Percentiles rank a stretch among this genome's conserved stretches.
Conservation (phyloP, 1,140 invertebrate genomes). For the Pteromalus puparum region DNA sequence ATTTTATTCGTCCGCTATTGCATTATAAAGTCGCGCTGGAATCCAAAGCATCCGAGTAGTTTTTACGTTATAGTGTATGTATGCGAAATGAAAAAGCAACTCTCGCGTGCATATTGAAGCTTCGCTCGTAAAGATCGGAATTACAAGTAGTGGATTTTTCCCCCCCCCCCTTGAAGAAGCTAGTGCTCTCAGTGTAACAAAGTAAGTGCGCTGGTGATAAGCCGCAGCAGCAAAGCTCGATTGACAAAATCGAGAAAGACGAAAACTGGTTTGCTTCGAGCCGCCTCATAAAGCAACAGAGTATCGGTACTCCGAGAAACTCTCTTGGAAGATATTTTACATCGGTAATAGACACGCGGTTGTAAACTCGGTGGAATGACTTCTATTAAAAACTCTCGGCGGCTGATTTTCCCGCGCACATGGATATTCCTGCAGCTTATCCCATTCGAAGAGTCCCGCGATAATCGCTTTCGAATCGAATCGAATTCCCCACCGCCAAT, state of each 20-base stretch:
- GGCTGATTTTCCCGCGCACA: neutral
- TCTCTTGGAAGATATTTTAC: neutral
- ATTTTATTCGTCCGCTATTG: conserved; percentile 31
- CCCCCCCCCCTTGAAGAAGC: too few species aligned
- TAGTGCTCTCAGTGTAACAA: too few species aligned
- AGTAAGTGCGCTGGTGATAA: conserved; percentile 9
- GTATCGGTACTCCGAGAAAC: neutral
- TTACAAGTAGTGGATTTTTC: neutral
- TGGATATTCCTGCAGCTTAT: neutral
- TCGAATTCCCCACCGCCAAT: conserved; percentile 41
- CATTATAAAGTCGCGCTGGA: conserved; percentile 41
- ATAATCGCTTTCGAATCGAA: conserved; percentile 30
- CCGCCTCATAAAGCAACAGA: neutral
- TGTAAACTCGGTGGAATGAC: neutral
- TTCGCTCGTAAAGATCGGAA: conserved; percentile 12
- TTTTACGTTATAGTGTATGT: too few species aligned
- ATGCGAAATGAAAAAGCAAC: neutral
- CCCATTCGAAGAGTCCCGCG: too few species aligned
- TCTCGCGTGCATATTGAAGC: neutral
- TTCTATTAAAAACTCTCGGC: neutral
- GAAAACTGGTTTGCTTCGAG: conserved; percentile 12
- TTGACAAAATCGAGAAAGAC: neutral
- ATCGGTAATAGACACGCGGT: neutral
- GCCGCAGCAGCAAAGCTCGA: neutral
- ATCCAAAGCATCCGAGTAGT: conserved; percentile 14